Conservation (phyloP, 2,113 vertebrate genomes). For the Laticauda laticaudata region DNA sequence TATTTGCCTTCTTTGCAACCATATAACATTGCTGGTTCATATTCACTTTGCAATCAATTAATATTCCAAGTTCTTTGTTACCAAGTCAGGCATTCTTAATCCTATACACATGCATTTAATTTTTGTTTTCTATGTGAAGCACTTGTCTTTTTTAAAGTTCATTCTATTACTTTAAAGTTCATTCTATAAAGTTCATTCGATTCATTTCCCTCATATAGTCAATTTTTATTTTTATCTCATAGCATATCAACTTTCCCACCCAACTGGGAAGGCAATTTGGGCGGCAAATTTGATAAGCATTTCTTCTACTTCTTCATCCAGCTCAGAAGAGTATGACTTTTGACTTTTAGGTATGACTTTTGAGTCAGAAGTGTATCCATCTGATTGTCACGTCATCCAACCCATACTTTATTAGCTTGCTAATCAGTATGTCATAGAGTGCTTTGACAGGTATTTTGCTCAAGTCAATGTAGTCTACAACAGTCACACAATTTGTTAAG, state of each 20-base stretch:
- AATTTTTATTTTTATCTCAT: not conserved
- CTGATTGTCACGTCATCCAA: not conserved
- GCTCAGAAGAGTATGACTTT: not conserved
- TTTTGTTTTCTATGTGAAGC: not conserved
- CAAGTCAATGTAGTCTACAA: not conserved
- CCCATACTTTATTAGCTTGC: not conserved
- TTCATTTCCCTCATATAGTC: not conserved
- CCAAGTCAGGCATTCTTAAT: not conserved
- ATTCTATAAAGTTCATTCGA: not conserved
- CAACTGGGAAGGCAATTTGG: not conserved
- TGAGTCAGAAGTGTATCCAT: not conserved
- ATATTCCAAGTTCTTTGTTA: not conserved
- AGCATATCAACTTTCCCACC: not conserved
- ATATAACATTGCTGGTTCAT: not conserved
- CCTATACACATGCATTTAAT: not conserved
- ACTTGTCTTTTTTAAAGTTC: not conserved
- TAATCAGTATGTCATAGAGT: not conserved
- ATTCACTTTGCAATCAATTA: not conserved
- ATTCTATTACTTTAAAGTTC: not conserved
- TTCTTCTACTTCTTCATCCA: not conserved
- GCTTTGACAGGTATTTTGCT: not conserved
- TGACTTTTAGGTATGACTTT: not conserved
- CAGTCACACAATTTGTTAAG: not conserved
- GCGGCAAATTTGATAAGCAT: not conserved
- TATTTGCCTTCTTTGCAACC: not conserved